Conservation (phyloP, 2,888 invertebrate genomes). For the Drosophila koepferae region DNA sequence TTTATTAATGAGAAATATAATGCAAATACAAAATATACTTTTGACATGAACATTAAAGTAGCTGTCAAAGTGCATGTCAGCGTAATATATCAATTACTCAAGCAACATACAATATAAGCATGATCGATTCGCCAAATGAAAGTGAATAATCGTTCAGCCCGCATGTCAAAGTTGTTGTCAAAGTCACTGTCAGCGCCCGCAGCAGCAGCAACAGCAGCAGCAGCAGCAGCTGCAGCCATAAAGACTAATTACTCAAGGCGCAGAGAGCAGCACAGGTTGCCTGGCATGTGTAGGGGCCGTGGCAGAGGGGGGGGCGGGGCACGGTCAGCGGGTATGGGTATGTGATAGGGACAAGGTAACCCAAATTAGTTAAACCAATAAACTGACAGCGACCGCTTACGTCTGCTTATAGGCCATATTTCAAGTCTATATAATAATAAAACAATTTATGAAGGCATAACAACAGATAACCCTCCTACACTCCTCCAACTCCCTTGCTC, state of each 20-base stretch:
- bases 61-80: slow-evolving; percentile 4
- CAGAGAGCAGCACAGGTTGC: slow-evolving; percentile 30
- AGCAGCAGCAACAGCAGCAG: neutral
- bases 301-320: slow-evolving; percentile 14
- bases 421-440: slow-evolving; percentile 78
- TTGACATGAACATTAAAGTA: neutral
- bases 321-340: neutral
- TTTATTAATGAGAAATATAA: neutral
- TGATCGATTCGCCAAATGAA: neutral
- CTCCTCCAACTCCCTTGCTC: slow-evolving; percentile 5
- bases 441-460: slow-evolving; percentile 78
- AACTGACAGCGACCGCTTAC: slow-evolving; percentile 70
- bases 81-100: neutral
- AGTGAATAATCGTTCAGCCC: neutral
- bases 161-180: slow-evolving; percentile 6
- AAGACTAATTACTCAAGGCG: slow-evolving; percentile 62
- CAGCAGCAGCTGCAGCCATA: slow-evolving; percentile 67
- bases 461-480: slow-evolving; percentile 47
- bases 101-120: too few relatives aligned
- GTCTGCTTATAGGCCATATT: slow-evolving; percentile 58
- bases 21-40: fast-evolving
- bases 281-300: neutral
- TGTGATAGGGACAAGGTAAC: slow-evolving; percentile 11
- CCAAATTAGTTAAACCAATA: slow-evolving; percentile 80
- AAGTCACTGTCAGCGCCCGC: slow-evolving; percentile 11